phyloP scores from a whole-genome alignment of 2,797 vertebrate genomes.

The Rhabdophis nuchalis region DNA sequence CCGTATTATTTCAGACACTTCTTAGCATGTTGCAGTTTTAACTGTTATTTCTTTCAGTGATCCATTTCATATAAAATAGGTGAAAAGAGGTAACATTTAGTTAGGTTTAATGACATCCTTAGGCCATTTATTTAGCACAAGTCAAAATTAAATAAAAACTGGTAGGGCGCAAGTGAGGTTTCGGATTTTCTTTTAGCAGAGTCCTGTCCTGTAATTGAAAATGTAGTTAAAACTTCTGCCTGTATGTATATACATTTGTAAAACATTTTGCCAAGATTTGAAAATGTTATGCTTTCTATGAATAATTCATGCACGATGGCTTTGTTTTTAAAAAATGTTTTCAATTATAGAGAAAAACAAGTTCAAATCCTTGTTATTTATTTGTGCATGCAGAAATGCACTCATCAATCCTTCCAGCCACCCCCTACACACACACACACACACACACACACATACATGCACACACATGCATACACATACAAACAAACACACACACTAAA shows the following conservation, averaged over 20 bases:
- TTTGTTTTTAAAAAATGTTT: slow-evolving; percentile 31
- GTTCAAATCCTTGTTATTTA: slow-evolving; percentile 20
- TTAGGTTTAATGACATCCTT: slow-evolving; percentile 29
- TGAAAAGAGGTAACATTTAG: slow-evolving; percentile 15
- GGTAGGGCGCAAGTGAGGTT: no score
- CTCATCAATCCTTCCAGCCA: not conserved
- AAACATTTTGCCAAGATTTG: slow-evolving; percentile 7
- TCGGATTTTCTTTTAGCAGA: not conserved
- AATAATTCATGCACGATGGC: slow-evolving; percentile 14
- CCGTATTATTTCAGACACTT: slow-evolving; percentile 35
- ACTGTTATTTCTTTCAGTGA: slow-evolving; percentile 21
- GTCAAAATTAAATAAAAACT: not conserved
- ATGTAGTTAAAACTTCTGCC: not conserved
- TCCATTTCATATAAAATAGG: slow-evolving; percentile 30
- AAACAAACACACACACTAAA: not conserved
- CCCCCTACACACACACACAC: not conserved
- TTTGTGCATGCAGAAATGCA: not conserved
- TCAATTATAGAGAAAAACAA: slow-evolving; percentile 42
- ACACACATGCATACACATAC: fast-evolving
- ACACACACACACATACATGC: not conserved
- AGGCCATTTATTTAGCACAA: not conserved
- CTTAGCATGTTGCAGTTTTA: slow-evolving; percentile 24
- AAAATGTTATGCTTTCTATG: slow-evolving; percentile 10
- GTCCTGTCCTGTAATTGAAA: slow-evolving; percentile 34
- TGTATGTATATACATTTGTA: slow-evolving; percentile 17